These are phyloP conservation scores for Oxystoma pomonae DNA, from an alignment of 2,888 invertebrate species.

Conservation along the genomic window DNA sequence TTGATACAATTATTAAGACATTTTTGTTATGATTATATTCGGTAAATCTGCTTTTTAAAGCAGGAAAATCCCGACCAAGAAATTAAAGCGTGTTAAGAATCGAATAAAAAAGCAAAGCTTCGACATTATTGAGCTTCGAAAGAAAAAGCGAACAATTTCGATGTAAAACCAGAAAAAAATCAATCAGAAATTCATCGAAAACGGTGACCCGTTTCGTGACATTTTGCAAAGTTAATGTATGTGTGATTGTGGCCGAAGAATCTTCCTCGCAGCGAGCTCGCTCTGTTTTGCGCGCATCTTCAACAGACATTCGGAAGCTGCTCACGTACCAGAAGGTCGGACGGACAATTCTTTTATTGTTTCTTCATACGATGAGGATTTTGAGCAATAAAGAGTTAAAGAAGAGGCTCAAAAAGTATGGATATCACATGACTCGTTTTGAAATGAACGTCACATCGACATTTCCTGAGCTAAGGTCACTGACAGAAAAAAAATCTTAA, in stretches of 20 bases:
- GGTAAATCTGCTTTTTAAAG: too few species aligned
- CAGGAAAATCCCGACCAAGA: too few species aligned
- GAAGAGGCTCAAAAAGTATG: too few species aligned
- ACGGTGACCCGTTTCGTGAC: slow-evolving; percentile 19
- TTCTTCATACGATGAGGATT: slow-evolving; percentile 13
- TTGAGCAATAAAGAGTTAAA: not conserved
- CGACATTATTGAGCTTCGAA: not conserved
- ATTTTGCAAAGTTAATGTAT: slow-evolving; percentile 26
- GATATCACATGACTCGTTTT: too few species aligned
- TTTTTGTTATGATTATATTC: too few species aligned
- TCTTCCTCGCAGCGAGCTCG: slow-evolving; percentile 14
- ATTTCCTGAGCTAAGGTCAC: too few species aligned
- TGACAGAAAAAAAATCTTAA: too few species aligned
- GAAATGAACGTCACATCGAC: too few species aligned
- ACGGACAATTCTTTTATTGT: slow-evolving; percentile 23
- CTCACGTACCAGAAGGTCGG: slow-evolving; percentile 27
- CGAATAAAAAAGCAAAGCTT: too few species aligned
- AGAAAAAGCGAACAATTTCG: not conserved
- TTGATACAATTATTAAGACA: too few species aligned
- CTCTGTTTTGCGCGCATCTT: slow-evolving; percentile 21
- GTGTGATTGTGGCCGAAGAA: slow-evolving; percentile 22
- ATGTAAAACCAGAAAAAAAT: not conserved
- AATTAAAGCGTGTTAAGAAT: too few species aligned
- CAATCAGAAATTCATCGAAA: not conserved
- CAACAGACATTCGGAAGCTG: slow-evolving; percentile 20